Evolutionary conservation across 2,113 vertebrate genomes (phyloP), one percentile per base, ranked within the genome.

Genomic region (Caranx ignobilis): DNA sequence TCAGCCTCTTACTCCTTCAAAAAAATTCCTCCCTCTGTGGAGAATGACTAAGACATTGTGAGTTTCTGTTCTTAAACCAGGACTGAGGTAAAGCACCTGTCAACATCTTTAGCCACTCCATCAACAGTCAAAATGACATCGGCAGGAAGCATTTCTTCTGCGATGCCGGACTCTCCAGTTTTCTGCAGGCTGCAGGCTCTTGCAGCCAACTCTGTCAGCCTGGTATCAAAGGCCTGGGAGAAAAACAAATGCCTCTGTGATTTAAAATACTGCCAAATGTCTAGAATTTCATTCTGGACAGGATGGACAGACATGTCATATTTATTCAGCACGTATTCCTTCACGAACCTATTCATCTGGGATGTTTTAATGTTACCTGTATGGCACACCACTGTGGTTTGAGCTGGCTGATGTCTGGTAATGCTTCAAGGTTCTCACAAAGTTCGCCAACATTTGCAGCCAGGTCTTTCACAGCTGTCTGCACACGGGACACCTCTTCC

Each of bases 311-410:
- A 10, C 39, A 50, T 26, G 6, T 4, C 1, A 19, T 19, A 35
- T 35, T 35, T 7, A 37, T 35, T 35, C 15, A 41, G 2, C 39
- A 62, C 5, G 18, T 21, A 11, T 55, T 26, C 9, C 37, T 19
- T 8, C 3, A 11, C 45, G 4, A 34, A 34, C 39, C 41, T 35
- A 37, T 54, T 61, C 64, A 48, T 45, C 3, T 16, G 34, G 19
- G 34, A 37, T n/a, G 11, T 57, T n/a, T 65, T 5, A 16, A 43
- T 4, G 5, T 41, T 79, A 93, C 90, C 91, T 92, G 66, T 48
- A 89, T 10, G 0, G 13, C 21, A 10, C 54, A 2, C 88, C 88
- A 88, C 1, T 81, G 85, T 43, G 85, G 82, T 63, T 81, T 80
- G 52, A 91, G 74, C 76, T 81, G 77, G 16, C 7, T 43, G 64